Conservation (phyloP, 2,113 vertebrate genomes). For the Panthera uncia region DNA sequence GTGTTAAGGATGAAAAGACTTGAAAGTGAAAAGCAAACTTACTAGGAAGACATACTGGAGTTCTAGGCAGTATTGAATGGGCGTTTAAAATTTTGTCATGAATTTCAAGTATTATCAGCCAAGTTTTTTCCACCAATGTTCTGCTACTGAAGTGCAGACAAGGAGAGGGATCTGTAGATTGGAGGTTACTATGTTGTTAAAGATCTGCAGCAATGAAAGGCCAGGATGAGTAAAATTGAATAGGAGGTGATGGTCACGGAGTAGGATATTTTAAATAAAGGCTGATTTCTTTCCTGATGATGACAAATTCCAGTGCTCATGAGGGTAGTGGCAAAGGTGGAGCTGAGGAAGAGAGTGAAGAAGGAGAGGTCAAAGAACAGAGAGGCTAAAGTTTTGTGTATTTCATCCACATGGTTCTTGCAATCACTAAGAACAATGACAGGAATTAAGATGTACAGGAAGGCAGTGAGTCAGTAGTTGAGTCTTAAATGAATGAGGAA, state of each 20-base stretch:
- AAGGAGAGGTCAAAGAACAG: background rate
- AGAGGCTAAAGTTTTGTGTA: background rate
- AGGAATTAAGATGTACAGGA: constrained; percentile 20
- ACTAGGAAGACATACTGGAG: background rate
- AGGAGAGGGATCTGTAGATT: background rate
- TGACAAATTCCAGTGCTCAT: background rate
- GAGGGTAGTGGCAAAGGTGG: background rate
- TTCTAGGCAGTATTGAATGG: background rate
- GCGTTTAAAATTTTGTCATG: background rate
- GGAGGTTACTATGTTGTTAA: background rate
- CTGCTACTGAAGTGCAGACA: background rate
- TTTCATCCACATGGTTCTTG: background rate
- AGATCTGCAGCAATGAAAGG: background rate
- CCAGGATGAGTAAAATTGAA: background rate
- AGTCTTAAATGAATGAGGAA: background rate
- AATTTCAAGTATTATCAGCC: background rate
- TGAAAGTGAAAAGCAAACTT: constrained; percentile 51
- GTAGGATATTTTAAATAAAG: background rate
- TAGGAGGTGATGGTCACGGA: background rate
- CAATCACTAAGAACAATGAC: background rate
- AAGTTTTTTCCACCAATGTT: background rate
- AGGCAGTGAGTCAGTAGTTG: constrained; percentile 1
- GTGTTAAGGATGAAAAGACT: background rate
- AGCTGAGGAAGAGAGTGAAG: background rate
- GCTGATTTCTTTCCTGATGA: background rate